A percentile compares a stretch with the other conserved stretches of the same genome.
Evolutionary conservation across 2,797 vertebrate genomes (phyloP).

Genomic region (Centroberyx gerrardi): DNA sequence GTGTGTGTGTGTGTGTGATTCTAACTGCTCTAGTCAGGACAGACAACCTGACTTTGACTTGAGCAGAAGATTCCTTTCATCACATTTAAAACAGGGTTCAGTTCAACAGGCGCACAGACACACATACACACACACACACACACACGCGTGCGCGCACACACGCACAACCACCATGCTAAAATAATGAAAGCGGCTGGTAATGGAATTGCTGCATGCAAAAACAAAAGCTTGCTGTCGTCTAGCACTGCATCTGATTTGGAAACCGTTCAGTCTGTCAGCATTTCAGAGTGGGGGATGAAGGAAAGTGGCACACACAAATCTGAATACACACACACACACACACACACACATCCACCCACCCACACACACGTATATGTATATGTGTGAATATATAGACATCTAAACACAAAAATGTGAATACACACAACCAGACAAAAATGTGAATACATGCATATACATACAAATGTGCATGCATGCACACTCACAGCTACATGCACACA

Average conservation of each 20-base stretch:
- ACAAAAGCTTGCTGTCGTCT: constrained; percentile 75
- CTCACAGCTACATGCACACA: background rate
- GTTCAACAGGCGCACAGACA: constrained; percentile 16
- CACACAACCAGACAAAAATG: background rate
- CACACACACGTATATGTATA: constrained; percentile 4
- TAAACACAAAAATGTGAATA: constrained; percentile 13
- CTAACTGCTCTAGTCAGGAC: constrained; percentile 55
- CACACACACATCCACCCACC: background rate
- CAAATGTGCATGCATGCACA: background rate
- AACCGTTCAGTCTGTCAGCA: constrained; percentile 80
- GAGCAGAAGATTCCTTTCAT: constrained; percentile 80
- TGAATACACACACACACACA: constrained; percentile 21
- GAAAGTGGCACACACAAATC: constrained; percentile 60
- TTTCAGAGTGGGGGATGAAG: constrained; percentile 71
- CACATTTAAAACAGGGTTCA: constrained; percentile 80
- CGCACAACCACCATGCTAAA: constrained; percentile 71
- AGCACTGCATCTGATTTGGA: constrained; percentile 78
- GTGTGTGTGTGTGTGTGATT: background rate
- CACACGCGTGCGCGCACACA: constrained; percentile 16
- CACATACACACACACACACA: constrained; percentile 27
- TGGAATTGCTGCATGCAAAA: constrained; percentile 86
- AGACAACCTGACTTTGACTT: constrained; percentile 83
- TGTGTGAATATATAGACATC: constrained; percentile 15
- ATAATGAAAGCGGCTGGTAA: constrained; percentile 86
- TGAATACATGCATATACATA: constrained; percentile 18